Evolutionary conservation across 1,140 invertebrate species (phyloP).

Genomic region (Drosophila saltans): DNA sequence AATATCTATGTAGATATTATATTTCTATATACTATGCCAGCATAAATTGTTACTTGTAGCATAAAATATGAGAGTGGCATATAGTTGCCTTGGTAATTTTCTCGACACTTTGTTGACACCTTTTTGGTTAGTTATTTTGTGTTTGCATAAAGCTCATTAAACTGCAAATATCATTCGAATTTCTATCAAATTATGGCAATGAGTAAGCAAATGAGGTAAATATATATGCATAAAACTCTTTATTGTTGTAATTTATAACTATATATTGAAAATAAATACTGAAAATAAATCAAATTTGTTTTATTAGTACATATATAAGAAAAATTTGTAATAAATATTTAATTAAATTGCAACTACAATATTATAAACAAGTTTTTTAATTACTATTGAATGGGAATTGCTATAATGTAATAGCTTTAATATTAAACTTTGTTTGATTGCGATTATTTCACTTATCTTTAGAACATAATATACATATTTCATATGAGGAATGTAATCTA

Average conservation of each 20-base stretch:
- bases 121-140: constrained; percentile 1
- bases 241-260: background rate
- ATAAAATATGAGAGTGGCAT: background rate
- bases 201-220: background rate
- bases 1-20: background rate
- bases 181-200: background rate
- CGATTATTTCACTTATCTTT: too few species aligned
- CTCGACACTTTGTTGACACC: constrained; percentile 4
- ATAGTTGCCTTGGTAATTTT: constrained; percentile 1
- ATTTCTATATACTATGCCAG: background rate
- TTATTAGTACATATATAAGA: too few species aligned
- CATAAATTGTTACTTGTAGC: constrained; percentile 4
- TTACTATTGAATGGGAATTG: too few species aligned
- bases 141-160: constrained; percentile 8
- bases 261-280: too few species aligned
- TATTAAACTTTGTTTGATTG: too few species aligned
- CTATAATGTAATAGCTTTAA: too few species aligned
- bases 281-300: too few species aligned
- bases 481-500: too few species aligned
- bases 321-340: too few species aligned
- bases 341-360: too few species aligned
- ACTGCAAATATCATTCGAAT: constrained; percentile 1
- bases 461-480: too few species aligned
- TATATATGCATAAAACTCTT: background rate
- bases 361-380: too few species aligned